Conservation (phyloP, 2,113 vertebrate species). For the Chaenogobius annularis region DNA sequence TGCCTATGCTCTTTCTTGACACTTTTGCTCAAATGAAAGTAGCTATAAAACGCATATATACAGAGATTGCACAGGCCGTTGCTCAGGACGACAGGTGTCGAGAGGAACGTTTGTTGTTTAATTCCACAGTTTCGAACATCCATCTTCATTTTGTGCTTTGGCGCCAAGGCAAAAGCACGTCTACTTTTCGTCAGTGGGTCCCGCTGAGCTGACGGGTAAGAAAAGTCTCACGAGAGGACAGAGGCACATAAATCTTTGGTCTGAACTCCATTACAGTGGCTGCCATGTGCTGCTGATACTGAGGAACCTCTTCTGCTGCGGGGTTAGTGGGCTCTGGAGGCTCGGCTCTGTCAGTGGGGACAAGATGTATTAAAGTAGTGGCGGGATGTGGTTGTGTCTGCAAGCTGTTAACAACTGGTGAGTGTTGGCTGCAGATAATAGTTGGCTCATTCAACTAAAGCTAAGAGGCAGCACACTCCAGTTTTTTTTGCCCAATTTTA, state of each 20-base stretch:
- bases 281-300: constrained; percentile 7
- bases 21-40: too few relatives aligned
- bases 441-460: too few relatives aligned
- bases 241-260: constrained; percentile 5
- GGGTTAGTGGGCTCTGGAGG: not conserved
- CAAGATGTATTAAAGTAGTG: not conserved
- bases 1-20: too few relatives aligned
- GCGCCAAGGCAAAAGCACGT: not conserved
- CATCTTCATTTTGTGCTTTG: not conserved
- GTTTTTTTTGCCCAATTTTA: too few relatives aligned
- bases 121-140: constrained; percentile 1
- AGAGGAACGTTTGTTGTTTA: not conserved
- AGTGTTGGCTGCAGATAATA: not conserved
- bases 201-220: not conserved
- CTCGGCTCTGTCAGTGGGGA: not conserved
- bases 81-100: not conserved
- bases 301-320: not conserved
- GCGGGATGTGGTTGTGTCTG: not conserved
- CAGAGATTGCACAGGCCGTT: not conserved
- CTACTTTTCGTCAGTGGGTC: not conserved
- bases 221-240: not conserved
- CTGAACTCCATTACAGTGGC: not conserved
- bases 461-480: too few relatives aligned
- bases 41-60: not conserved
- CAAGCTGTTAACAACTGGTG: not conserved